Conservation (phyloP, 2,797 vertebrate species). For the Pseudochirops corinnae region DNA sequence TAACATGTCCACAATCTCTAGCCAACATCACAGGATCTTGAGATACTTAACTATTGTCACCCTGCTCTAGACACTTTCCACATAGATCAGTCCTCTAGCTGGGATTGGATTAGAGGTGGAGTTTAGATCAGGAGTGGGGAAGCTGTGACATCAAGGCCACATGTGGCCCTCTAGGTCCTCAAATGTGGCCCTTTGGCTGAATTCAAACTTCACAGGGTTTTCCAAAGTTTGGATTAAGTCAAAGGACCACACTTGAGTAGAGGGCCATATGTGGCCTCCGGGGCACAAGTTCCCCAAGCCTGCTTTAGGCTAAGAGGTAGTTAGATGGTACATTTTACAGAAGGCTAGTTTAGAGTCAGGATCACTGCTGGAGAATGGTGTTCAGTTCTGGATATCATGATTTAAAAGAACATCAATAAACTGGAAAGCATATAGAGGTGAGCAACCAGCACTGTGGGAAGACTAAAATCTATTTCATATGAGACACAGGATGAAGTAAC, state of each 20-base stretch:
- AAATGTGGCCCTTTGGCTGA: too few relatives aligned
- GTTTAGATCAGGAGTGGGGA: too few relatives aligned
- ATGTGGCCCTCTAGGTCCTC: too few relatives aligned
- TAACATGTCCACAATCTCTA: too few relatives aligned
- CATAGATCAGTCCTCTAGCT: not conserved
- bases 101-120: not conserved
- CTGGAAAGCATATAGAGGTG: not conserved
- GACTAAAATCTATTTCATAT: not conserved
- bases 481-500: not conserved
- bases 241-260: too few relatives aligned
- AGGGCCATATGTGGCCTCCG: too few relatives aligned
- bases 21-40: not conserved
- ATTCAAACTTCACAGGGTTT: too few relatives aligned
- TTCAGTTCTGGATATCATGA: not conserved
- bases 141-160: too few relatives aligned
- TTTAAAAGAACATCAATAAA: not conserved
- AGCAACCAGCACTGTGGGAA: not conserved
- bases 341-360: not conserved
- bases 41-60: not conserved
- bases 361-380: not conserved
- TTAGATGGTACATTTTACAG: not conserved
- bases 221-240: too few relatives aligned
- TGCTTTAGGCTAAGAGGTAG: not conserved
- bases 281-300: too few relatives aligned
- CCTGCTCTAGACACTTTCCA: not conserved